Conservation (phyloP, 2,113 vertebrate species). For the Upupa epops region DNA sequence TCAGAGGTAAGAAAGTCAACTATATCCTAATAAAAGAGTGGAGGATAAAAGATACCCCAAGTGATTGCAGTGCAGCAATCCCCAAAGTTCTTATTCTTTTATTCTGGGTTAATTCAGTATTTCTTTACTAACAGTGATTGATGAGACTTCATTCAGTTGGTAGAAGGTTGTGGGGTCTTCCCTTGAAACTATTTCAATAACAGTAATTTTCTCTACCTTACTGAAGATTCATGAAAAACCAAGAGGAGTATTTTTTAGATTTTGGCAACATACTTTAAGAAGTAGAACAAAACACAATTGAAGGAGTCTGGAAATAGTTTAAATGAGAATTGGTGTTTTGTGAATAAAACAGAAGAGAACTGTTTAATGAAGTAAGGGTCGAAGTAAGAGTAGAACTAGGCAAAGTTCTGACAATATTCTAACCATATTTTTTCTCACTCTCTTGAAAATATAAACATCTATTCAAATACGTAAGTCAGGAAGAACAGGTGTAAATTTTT, state of each 20-base stretch:
- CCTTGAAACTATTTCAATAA: neutral
- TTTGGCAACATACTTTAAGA: neutral
- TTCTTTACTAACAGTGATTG: neutral
- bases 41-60: neutral
- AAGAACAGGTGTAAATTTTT: no score
- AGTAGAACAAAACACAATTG: neutral
- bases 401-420: neutral
- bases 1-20: constrained; percentile 80
- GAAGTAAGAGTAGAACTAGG: neutral
- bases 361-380: neutral
- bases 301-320: neutral
- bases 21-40: neutral
- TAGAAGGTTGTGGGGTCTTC: neutral
- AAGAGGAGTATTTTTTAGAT: neutral
- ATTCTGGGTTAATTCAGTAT: neutral
- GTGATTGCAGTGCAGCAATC: neutral
- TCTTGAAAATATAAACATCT: neutral
- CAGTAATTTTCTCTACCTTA: neutral
- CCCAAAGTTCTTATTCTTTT: neutral
- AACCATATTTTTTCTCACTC: neutral
- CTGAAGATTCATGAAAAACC: neutral
- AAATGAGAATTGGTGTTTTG: neutral
- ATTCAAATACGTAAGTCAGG: neutral
- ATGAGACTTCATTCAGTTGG: neutral
- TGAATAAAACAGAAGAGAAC: neutral